phyloP scores from a whole-genome alignment of 2,888 invertebrate species.

The Pammene aurita region DNA sequence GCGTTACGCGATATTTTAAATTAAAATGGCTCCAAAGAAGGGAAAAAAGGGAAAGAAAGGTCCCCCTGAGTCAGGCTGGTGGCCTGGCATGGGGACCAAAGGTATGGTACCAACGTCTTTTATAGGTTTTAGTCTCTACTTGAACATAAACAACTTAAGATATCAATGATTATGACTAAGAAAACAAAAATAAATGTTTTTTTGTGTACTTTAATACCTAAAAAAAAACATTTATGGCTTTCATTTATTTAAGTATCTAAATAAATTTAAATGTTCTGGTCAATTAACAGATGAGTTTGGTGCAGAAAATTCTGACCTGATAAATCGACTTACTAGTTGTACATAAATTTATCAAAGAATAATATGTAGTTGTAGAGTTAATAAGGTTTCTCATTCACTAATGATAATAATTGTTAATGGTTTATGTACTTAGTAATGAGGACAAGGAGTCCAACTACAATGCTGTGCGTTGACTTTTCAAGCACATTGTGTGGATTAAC shows the following conservation, averaged over 20 bases:
- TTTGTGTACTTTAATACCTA: no score
- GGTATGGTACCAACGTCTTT: conserved; percentile 52
- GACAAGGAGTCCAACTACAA: no score
- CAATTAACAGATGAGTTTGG: no score
- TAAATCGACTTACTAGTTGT: neutral
- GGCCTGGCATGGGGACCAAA: conserved; percentile 76
- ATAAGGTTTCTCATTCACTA: neutral
- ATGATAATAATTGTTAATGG: neutral
- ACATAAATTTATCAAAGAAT: neutral
- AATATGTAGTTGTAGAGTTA: no score
- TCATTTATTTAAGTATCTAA: no score
- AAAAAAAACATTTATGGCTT: no score
- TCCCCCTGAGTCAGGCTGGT: conserved; percentile 77
- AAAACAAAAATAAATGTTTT: no score
- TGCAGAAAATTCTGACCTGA: neutral
- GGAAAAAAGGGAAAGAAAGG: conserved; percentile 65
- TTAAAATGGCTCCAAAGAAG: conserved; percentile 68
- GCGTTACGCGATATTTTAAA: conserved; percentile 44
- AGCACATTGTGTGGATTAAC: no score
- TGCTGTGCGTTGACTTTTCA: no score
- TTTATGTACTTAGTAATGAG: neutral
- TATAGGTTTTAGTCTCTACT: neutral
- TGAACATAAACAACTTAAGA: neutral
- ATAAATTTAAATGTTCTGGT: no score
- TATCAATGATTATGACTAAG: no score